Evolutionary conservation across 35 echinoderm and acorn worm genomes (phyloP), one percentile per base, ranked within the genome.

Genomic region (Anneissia japonica): DNA sequence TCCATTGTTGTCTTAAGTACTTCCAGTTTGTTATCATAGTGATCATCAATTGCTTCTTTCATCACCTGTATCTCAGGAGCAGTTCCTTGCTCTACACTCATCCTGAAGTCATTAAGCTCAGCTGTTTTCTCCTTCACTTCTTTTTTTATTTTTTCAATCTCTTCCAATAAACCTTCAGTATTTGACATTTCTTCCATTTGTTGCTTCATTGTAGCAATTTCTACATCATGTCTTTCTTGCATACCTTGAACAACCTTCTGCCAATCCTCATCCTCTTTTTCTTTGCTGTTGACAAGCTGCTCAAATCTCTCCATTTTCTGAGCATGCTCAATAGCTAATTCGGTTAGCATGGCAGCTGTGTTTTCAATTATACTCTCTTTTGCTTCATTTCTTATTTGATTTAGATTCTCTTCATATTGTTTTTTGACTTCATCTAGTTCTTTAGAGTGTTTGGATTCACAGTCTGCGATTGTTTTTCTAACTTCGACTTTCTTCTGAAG

Each of bases 1-100:
- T 84, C 88, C 95, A 97, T 97, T 0, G 95, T 97, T 12, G 80
- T 77, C 73, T 90, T 97, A 13, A 97, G 86, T 91, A 97, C 46
- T 35, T 93, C 95, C 14, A 97, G 39, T 30, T 89, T 88, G 29
- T 84, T 91, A 55, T 97, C 95, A 40, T 97, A 97, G 39, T 97
- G 91, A n/a, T 86, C 77, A 31, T 90, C 80, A 36, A 97, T 46
- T 36, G 55, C 75, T 73, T 93, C 91, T 75, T 89, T 97, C 85
- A 97, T 83, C 0, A 32, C 76, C 79, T 88, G 84, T 4, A 97
- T 77, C 34, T 97, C 95, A 33, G 95, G 95, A 1, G 95, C 88
- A 30, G 87, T 85, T 45, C 95, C 95, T 46, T 36, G 86, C 64
- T 90, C 39, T 0, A 90, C 72, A 84, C 80, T 81, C 34, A 84